phyloP scores from a whole-genome alignment of 64 coral and sea anemone genomes.

The Stylophora pistillata region DNA sequence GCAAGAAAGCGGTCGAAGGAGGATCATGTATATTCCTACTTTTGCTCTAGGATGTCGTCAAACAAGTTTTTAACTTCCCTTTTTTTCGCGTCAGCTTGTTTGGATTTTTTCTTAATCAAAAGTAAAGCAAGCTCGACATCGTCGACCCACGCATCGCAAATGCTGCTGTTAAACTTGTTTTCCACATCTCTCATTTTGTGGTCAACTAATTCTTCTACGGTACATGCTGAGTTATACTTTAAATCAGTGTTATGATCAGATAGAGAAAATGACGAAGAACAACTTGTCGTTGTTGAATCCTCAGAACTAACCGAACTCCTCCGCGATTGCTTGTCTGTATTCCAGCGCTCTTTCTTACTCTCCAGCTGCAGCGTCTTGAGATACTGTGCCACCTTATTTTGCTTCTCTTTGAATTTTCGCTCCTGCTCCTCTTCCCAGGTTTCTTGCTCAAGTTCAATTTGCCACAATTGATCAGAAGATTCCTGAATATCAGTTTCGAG shows the following conservation, averaged over 20 bases:
- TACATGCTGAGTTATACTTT: neutral
- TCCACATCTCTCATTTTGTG: conserved; percentile 12
- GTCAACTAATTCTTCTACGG: neutral
- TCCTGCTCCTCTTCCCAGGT: neutral
- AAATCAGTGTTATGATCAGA: neutral
- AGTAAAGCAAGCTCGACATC: conserved; percentile 11
- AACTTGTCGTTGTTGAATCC: neutral
- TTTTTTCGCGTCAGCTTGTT: neutral
- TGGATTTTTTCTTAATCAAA: neutral
- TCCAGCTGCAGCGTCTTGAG: neutral
- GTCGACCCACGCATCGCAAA: conserved; percentile 1
- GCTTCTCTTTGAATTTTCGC: neutral
- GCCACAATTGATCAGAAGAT: too few species aligned
- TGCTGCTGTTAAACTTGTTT: neutral
- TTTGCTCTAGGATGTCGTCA: neutral
- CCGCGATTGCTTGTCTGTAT: neutral
- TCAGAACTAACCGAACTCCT: neutral
- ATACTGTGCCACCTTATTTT: neutral
- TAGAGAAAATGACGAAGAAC: neutral
- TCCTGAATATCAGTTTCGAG: neutral
- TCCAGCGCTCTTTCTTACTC: too few species aligned
- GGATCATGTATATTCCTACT: neutral
- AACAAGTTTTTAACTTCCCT: neutral
- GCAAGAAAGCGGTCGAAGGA: too few species aligned
- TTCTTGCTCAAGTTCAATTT: neutral